These are phyloP conservation scores for Holotrichia oblita DNA, from an alignment of 1,140 invertebrate genomes.

Conservation along the genomic window DNA sequence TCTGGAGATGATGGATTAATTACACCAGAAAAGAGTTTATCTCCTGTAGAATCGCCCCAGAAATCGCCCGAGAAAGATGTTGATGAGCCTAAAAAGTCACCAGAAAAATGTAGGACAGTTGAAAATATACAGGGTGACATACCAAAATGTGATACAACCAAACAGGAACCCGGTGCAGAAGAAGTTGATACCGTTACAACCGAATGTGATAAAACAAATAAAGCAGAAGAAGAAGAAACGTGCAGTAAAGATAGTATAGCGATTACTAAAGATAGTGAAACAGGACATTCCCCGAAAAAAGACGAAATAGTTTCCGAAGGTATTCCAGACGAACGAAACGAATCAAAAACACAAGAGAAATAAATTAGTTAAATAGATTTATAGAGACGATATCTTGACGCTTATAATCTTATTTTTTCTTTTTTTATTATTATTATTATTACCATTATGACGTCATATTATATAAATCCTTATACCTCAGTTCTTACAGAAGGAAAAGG, in stretches of 20 bases:
- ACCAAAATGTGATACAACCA: neutral
- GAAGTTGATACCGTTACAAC: neutral
- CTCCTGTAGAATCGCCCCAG: too few species aligned
- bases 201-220: neutral
- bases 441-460: too few species aligned
- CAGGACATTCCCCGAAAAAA: slow-evolving; percentile 23
- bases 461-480: neutral
- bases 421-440: slow-evolving; percentile 8
- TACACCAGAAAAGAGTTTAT: too few species aligned
- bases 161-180: neutral
- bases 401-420: slow-evolving; percentile 15
- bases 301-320: neutral
- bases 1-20: too few species aligned
- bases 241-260: neutral
- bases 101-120: too few species aligned
- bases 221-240: neutral
- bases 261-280: neutral
- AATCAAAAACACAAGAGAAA: neutral
- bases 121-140: too few species aligned
- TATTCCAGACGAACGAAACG: neutral
- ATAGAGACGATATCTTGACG: neutral
- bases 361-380: neutral
- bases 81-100: too few species aligned
- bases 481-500: too few species aligned
- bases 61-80: neutral